Conservation (phyloP, 2,888 invertebrate genomes). For the Drosophila crucigera region DNA sequence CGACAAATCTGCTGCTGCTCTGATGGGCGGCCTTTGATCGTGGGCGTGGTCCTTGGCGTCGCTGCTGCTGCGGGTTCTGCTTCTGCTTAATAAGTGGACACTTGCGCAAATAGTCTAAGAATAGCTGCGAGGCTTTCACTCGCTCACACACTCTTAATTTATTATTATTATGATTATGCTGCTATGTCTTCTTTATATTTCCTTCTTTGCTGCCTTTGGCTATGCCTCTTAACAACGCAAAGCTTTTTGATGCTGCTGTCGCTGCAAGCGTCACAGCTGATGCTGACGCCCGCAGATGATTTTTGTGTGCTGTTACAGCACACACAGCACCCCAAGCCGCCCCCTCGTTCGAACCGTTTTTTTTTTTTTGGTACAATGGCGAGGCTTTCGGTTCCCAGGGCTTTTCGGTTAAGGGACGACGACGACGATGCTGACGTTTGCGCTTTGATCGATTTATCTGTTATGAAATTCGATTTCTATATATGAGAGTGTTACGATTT, state of each 20-base stretch:
- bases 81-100: constrained; percentile 76
- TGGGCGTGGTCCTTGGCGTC: constrained; percentile 60
- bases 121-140: constrained; percentile 73
- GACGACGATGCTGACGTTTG: constrained; percentile 46
- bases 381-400: constrained; percentile 48
- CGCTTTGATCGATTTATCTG: constrained; percentile 65
- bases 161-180: constrained; percentile 42
- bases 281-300: constrained; percentile 63
- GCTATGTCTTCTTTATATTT: constrained; percentile 27
- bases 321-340: constrained; percentile 26
- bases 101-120: constrained; percentile 78
- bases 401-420: constrained; percentile 54
- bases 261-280: constrained; percentile 65
- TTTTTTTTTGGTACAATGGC: constrained; percentile 26
- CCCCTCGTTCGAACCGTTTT: constrained; percentile 22
- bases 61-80: constrained; percentile 38
- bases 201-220: constrained; percentile 51
- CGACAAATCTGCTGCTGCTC: constrained; percentile 49
- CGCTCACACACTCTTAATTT: constrained; percentile 70
- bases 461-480: constrained; percentile 78
- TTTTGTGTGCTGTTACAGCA: constrained; percentile 60
- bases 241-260: constrained; percentile 57
- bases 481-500: constrained; percentile 19
- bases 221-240: constrained; percentile 42
- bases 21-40: constrained; percentile 27